These are phyloP conservation scores for Schrankia costaestrigalis DNA, from an alignment of 2,888 invertebrate genomes.

Conservation along the genomic window DNA sequence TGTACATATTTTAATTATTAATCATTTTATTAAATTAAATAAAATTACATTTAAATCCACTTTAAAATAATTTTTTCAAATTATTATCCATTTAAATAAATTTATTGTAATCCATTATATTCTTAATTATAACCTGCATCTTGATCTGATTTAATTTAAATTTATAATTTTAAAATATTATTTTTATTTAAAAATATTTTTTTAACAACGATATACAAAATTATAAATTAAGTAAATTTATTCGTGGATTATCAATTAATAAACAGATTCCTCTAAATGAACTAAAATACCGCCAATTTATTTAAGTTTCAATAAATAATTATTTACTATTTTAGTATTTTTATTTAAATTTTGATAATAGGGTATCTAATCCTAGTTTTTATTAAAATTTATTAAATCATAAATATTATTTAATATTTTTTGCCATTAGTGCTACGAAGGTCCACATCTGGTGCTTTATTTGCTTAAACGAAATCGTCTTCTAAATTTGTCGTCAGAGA, in stretches of 20 bases:
- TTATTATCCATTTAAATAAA: too few species aligned
- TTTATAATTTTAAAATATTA: constrained; percentile 61
- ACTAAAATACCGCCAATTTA: constrained; percentile 86
- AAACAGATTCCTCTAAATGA: constrained; percentile 85
- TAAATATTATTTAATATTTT: constrained; percentile 48
- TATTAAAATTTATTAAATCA: constrained; percentile 65
- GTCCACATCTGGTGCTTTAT: too few species aligned
- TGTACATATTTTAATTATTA: constrained; percentile 86
- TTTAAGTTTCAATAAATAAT: constrained; percentile 83
- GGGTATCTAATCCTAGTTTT: constrained; percentile 86
- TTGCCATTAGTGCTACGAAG: too few species aligned
- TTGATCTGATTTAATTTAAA: constrained; percentile 84
- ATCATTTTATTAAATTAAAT: constrained; percentile 82
- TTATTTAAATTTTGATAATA: constrained; percentile 80
- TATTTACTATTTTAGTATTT: constrained; percentile 79
- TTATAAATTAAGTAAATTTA: constrained; percentile 76
- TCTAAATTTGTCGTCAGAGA: too few species aligned
- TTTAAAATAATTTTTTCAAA: too few species aligned
- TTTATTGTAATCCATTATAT: constrained; percentile 85
- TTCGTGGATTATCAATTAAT: constrained; percentile 84
- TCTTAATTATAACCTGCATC: constrained; percentile 85
- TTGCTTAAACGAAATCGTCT: too few species aligned
- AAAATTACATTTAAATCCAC: too few species aligned
- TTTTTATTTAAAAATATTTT: constrained; percentile 67
- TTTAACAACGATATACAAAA: too few species aligned